Percentiles rank a stretch among this genome's conserved stretches.
Evolutionary conservation across 1,140 invertebrate genomes (phyloP).

Genomic region (Drosophila leontia): DNA sequence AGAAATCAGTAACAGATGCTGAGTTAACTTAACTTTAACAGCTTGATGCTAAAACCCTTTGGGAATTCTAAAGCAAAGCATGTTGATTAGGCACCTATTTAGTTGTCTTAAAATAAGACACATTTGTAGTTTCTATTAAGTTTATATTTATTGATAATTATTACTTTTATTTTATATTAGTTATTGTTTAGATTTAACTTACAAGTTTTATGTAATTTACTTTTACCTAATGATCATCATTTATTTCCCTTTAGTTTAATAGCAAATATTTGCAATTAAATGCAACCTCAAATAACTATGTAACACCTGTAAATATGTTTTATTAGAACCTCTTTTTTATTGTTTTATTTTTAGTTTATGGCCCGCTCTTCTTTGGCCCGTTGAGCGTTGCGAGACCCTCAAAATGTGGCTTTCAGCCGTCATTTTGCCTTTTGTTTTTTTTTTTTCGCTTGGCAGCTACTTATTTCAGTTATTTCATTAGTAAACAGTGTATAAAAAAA

Average conservation of each 20-base stretch:
- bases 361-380: slow-evolving; percentile 35
- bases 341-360: slow-evolving; percentile 22
- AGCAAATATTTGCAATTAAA: not conserved
- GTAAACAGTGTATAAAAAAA: slow-evolving; percentile 17
- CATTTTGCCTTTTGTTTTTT: slow-evolving; percentile 23
- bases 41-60: not conserved
- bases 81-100: no score
- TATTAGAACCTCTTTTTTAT: slow-evolving; percentile 15
- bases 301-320: slow-evolving; percentile 2
- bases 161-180: no score
- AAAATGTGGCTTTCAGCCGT: slow-evolving; percentile 26
- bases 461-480: slow-evolving; percentile 54
- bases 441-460: slow-evolving; percentile 30
- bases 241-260: not conserved
- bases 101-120: no score
- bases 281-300: slow-evolving; percentile 4
- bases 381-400: slow-evolving; percentile 33
- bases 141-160: no score
- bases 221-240: not conserved
- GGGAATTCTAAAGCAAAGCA: not conserved
- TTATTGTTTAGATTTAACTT: not conserved
- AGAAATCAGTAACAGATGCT: no score
- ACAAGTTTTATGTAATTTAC: not conserved
- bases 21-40: not conserved
- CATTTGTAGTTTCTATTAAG: no score